Conservation (phyloP, 2,113 vertebrate genomes). For the Danionella cerebrum region DNA sequence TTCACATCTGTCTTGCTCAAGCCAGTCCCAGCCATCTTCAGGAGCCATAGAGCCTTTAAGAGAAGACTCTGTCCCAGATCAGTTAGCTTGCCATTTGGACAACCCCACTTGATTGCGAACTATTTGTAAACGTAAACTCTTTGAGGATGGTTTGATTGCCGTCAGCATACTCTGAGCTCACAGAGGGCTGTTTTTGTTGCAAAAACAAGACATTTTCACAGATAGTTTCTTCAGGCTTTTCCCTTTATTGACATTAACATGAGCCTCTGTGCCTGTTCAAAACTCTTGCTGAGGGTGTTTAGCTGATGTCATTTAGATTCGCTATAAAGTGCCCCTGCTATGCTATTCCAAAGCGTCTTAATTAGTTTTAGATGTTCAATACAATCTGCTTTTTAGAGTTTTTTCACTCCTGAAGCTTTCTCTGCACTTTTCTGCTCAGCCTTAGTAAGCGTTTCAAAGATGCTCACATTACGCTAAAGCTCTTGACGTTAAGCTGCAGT, state of each 20-base stretch:
- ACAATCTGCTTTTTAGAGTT: too few relatives aligned
- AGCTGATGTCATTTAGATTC: not conserved
- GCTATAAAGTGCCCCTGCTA: too few relatives aligned
- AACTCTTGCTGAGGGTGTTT: slow-evolving; percentile 35
- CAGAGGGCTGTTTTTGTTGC: not conserved
- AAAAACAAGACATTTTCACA: too few relatives aligned
- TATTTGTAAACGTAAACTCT: slow-evolving; percentile 21
- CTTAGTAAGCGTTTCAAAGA: too few relatives aligned
- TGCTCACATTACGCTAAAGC: too few relatives aligned
- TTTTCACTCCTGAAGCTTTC: too few relatives aligned
- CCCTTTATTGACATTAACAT: slow-evolving; percentile 34
- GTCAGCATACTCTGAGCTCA: not conserved
- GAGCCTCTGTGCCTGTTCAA: slow-evolving; percentile 53
- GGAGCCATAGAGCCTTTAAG: slow-evolving; percentile 45
- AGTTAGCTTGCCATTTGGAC: slow-evolving; percentile 45
- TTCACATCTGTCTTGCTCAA: slow-evolving; percentile 60
- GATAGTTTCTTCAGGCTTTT: slow-evolving; percentile 46
- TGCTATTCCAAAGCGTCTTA: too few relatives aligned
- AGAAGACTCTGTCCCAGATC: slow-evolving; percentile 44
- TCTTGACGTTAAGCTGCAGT: too few relatives aligned
- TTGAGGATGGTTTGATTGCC: slow-evolving; percentile 19
- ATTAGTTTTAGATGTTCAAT: too few relatives aligned
- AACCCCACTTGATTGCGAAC: slow-evolving; percentile 55
- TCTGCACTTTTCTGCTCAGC: too few relatives aligned
- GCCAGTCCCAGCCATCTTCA: slow-evolving; percentile 62